These are phyloP conservation scores for Phalacrocorax aristotelis DNA, from an alignment of 2,113 vertebrate genomes.

Conservation along the genomic window DNA sequence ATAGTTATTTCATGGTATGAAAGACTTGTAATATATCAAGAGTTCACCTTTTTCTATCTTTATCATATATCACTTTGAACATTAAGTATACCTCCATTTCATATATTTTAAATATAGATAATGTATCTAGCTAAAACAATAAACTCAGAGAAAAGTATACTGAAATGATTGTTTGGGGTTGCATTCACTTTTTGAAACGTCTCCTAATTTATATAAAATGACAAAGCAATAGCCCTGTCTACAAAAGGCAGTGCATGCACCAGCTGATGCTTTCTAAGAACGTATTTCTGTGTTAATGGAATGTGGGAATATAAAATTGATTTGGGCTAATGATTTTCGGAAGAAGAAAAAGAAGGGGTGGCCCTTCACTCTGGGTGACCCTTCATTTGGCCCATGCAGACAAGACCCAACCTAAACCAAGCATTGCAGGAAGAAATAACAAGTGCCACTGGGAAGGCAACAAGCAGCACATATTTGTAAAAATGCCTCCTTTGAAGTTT, in stretches of 20 bases:
- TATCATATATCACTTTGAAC: constrained; percentile 70
- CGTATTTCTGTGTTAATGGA: not conserved
- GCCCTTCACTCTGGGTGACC: not conserved
- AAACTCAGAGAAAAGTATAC: constrained; percentile 1
- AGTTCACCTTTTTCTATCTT: constrained; percentile 77
- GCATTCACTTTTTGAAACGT: constrained; percentile 22
- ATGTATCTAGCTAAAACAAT: constrained; percentile 45
- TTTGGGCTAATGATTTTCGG: not conserved
- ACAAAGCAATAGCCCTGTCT: constrained; percentile 7
- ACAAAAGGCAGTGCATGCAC: not conserved
- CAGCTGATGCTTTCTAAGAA: not conserved
- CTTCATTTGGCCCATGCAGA: not conserved
- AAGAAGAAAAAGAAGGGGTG: not conserved
- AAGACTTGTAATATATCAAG: constrained; percentile 79
- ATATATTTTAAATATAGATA: constrained; percentile 71
- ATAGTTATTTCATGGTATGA: constrained; percentile 81
- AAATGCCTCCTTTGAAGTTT: constrained; percentile 16
- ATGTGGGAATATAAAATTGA: not conserved
- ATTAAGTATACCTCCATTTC: constrained; percentile 68
- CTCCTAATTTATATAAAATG: constrained; percentile 13
- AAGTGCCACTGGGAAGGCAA: not conserved
- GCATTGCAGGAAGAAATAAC: not conserved
- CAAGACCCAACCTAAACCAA: not conserved
- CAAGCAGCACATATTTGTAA: not conserved
- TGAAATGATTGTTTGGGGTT: constrained; percentile 30